These are phyloP conservation scores for Leptopilina boulardi DNA, from an alignment of 1,140 invertebrate species.

Conservation along the genomic window DNA sequence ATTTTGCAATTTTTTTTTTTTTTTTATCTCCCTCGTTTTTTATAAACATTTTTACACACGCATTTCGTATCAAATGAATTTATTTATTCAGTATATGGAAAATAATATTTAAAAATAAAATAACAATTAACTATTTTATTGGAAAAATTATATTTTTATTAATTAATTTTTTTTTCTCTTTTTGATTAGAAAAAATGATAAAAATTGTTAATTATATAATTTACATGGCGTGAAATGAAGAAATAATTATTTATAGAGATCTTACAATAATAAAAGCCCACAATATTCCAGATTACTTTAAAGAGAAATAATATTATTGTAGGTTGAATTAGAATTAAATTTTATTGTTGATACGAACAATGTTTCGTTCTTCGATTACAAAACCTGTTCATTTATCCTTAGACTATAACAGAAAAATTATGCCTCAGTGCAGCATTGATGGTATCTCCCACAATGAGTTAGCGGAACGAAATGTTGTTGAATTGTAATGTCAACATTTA, in stretches of 20 bases:
- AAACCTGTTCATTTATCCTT: conserved; percentile 8
- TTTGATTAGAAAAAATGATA: too few relatives aligned
- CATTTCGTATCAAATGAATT: too few relatives aligned
- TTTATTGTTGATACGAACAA: conserved; percentile 41
- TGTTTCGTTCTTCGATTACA: background rate
- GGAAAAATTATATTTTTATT: too few relatives aligned
- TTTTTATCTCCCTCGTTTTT: too few relatives aligned
- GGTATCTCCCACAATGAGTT: conserved; percentile 24
- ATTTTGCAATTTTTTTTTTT: background rate
- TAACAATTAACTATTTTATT: too few relatives aligned
- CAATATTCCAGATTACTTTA: conserved; percentile 1
- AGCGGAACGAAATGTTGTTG: conserved; percentile 18
- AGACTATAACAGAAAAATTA: conserved; percentile 2
- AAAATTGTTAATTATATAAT: too few relatives aligned
- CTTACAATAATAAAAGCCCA: background rate
- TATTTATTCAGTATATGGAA: too few relatives aligned
- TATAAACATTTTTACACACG: too few relatives aligned
- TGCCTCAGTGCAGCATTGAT: conserved; percentile 31
- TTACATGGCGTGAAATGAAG: background rate
- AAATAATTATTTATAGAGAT: background rate
- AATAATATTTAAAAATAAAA: too few relatives aligned
- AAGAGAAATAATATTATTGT: conserved; percentile 33
- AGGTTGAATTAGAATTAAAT: conserved; percentile 43
- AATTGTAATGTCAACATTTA: background rate
- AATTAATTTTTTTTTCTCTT: too few relatives aligned